Conservation (phyloP, 2,797 vertebrate species). For the Ibycter americanus region DNA sequence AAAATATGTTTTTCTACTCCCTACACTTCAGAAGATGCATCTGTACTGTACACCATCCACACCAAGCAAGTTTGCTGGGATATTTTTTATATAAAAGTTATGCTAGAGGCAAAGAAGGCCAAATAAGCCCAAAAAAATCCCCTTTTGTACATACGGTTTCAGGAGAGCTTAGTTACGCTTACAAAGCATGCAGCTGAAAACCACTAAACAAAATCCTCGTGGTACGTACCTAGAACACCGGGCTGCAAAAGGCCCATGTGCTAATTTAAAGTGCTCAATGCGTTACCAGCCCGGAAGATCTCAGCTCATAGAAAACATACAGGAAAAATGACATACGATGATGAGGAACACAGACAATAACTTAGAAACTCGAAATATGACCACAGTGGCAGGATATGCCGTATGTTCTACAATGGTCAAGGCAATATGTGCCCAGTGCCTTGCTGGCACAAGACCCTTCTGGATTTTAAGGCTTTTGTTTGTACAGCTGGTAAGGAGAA, state of each 20-base stretch:
- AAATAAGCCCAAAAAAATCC: not conserved
- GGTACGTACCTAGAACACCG: not conserved
- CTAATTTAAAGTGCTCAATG: not conserved
- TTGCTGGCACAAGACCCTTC: not conserved
- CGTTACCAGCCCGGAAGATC: not conserved
- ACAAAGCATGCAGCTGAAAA: not conserved
- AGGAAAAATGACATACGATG: not conserved
- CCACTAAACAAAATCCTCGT: not conserved
- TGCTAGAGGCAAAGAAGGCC: not conserved
- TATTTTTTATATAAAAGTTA: not conserved
- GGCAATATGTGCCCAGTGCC: not conserved
- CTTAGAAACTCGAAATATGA: not conserved
- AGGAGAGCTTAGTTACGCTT: not conserved
- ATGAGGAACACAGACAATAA: not conserved
- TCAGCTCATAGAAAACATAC: not conserved
- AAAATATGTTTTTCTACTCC: not conserved
- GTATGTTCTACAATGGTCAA: not conserved
- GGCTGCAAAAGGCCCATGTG: not conserved
- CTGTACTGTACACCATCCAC: not conserved
- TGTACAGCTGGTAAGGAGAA: not conserved
- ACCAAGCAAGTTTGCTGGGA: not conserved
- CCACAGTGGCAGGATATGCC: not conserved
- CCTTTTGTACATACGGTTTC: not conserved
- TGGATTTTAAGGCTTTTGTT: not conserved
- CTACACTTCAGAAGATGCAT: not conserved